These are phyloP conservation scores for Luperina testacea DNA, from an alignment of 2,888 invertebrate genomes.

Conservation along the genomic window DNA sequence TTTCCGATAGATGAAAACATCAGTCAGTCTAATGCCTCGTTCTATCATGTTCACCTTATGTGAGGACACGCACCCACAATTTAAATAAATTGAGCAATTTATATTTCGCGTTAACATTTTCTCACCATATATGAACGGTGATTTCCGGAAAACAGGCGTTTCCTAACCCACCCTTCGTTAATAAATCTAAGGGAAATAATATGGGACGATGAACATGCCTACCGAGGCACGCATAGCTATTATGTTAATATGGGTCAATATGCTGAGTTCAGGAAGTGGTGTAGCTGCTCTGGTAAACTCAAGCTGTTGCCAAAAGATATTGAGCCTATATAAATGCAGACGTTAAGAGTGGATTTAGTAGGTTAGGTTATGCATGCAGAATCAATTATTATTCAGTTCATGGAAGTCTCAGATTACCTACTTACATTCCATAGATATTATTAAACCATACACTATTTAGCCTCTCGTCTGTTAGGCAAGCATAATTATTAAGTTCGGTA, in stretches of 20 bases:
- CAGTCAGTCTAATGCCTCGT: constrained; percentile 65
- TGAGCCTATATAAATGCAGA: constrained; percentile 15
- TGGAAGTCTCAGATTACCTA: not conserved
- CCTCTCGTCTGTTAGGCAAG: too few relatives aligned
- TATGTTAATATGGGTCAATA: constrained; percentile 49
- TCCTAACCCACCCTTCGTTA: constrained; percentile 51
- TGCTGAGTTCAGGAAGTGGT: constrained; percentile 36
- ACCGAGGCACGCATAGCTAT: constrained; percentile 39
- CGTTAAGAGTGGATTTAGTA: constrained; percentile 19
- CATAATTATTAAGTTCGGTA: too few relatives aligned
- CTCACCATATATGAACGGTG: constrained; percentile 45
- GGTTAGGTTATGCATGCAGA: not conserved
- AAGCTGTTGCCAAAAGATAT: constrained; percentile 41
- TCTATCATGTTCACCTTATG: constrained; percentile 63
- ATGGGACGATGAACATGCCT: constrained; percentile 38
- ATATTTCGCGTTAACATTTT: constrained; percentile 58
- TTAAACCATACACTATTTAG: not conserved
- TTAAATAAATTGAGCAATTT: constrained; percentile 70
- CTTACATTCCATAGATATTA: constrained; percentile 4
- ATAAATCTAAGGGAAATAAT: constrained; percentile 54
- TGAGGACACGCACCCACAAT: constrained; percentile 64
- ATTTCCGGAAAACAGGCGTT: constrained; percentile 43
- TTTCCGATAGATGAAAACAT: constrained; percentile 68
- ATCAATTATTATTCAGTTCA: constrained; percentile 1
- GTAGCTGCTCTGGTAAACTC: constrained; percentile 16